Evolutionary conservation across 1,140 invertebrate genomes (phyloP), one percentile per base, ranked within the genome.

Genomic region (Drosophila tsacasi): DNA sequence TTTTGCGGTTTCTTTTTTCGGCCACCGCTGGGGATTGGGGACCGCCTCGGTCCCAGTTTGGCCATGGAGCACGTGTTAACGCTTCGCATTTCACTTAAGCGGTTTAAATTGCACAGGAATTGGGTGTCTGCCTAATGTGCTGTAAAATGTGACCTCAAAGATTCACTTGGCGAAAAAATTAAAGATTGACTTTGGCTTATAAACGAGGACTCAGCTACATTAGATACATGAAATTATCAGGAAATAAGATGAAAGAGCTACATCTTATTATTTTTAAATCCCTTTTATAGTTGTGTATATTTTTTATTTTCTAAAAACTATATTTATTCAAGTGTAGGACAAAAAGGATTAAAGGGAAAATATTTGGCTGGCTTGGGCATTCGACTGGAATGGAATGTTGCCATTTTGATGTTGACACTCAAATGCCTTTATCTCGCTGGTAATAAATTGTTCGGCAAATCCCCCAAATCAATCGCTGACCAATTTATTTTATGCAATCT

Each of bases 1-100:
- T 81, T 81, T 90, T 89, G 85, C 65, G 85, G 81, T 90, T 85
- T 90, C 69, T 72, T 84, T 89, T 83, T 71, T 47, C 46, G 54
- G 67, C 3, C 54, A 60, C 44, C 69, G 19, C 54, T 21, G 54
- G 54, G 54, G 8, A 73, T 73, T 69, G 37, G 17, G 21, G 13
- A 19, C 15, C 63, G 47, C 8, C 57, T 49, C 27, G 57, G 37
- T 42, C 67, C 49, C 61, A 21, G 44, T 49, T 46, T 50, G 61
- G 42, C 71, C 47, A 61, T 68, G 55, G 39, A 47, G 80, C 61
- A 83, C 81, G 81, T 83, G 71, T 75, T 46, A 42, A 69, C 76
- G 61, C 52, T 83, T 72, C 35, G 23, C 39, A 47, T 67, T 60
- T 76, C 62, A 76, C 74, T 76, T 76, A 72, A 72, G 47, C 59